Evolutionary conservation across 2,797 vertebrate genomes (phyloP).

Genomic region (Manis javanica): DNA sequence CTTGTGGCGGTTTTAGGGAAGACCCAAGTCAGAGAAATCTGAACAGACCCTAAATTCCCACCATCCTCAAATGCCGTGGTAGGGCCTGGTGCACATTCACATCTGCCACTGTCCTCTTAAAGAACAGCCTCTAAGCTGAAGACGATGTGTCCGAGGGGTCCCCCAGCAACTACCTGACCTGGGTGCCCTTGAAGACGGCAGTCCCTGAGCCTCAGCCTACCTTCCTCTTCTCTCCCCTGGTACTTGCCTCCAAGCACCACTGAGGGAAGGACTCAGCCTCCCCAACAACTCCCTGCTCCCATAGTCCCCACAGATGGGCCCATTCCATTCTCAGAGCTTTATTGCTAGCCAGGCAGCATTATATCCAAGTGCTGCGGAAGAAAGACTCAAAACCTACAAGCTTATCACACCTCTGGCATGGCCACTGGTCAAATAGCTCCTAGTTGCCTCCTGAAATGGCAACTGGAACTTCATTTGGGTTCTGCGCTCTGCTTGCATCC

Average conservation of each 20-base stretch:
- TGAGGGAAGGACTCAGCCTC: neutral
- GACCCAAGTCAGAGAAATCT: neutral
- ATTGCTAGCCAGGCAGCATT: neutral
- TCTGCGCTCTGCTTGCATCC: neutral
- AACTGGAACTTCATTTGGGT: too few species aligned
- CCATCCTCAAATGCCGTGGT: neutral
- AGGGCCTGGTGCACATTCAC: neutral
- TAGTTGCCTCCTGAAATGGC: neutral
- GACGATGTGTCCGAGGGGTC: neutral
- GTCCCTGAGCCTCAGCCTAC: neutral
- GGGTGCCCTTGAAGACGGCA: neutral
- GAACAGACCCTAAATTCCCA: neutral
- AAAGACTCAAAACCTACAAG: neutral
- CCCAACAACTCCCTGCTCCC: neutral
- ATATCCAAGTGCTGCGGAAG: neutral
- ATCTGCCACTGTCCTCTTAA: neutral
- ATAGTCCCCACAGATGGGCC: neutral
- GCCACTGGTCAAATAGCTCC: neutral
- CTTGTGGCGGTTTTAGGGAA: neutral
- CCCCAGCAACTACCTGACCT: neutral
- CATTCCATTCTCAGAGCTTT: neutral
- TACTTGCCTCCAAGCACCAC: neutral
- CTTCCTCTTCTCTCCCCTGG: neutral
- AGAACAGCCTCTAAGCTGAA: neutral
- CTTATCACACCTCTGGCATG: neutral